phyloP scores from a whole-genome alignment of 2,888 invertebrate genomes.

The Micoletzkya japonica region DNA sequence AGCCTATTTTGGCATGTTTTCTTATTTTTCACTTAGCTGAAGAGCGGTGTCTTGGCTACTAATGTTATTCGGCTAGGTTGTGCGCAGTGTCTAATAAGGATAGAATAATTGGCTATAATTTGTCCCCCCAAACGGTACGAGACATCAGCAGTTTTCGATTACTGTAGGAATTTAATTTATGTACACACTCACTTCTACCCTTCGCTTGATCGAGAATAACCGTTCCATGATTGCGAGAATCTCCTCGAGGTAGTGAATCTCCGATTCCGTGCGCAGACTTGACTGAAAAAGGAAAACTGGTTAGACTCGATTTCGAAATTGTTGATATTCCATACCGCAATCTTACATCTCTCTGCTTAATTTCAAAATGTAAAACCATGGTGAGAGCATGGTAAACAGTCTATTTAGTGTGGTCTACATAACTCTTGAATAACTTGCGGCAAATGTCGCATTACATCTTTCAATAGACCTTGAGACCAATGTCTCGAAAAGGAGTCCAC shows the following conservation, averaged over 20 bases:
- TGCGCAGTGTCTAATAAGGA: not conserved
- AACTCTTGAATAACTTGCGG: too few species aligned
- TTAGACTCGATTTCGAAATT: not conserved
- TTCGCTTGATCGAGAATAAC: not conserved
- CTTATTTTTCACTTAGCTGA: too few species aligned
- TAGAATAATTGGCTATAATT: not conserved
- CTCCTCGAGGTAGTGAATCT: slow-evolving; percentile 12
- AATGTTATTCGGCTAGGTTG: too few species aligned
- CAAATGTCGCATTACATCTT: too few species aligned
- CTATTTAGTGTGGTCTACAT: too few species aligned
- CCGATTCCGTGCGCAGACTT: slow-evolving; percentile 8
- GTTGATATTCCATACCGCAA: not conserved
- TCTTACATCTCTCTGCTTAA: not conserved
- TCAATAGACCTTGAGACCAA: too few species aligned
- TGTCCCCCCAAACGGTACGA: not conserved
- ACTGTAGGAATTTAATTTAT: too few species aligned
- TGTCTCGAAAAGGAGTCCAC: too few species aligned
- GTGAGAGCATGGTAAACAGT: too few species aligned
- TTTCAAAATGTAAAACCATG: not conserved
- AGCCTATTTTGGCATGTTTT: too few species aligned
- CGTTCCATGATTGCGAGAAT: slow-evolving; percentile 16
- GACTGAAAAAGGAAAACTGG: not conserved
- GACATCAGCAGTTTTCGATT: too few species aligned
- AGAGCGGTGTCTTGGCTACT: too few species aligned
- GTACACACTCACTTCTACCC: slow-evolving; percentile 2